phyloP scores from a whole-genome alignment of 2,113 vertebrate genomes.

The Suncus etruscus region DNA sequence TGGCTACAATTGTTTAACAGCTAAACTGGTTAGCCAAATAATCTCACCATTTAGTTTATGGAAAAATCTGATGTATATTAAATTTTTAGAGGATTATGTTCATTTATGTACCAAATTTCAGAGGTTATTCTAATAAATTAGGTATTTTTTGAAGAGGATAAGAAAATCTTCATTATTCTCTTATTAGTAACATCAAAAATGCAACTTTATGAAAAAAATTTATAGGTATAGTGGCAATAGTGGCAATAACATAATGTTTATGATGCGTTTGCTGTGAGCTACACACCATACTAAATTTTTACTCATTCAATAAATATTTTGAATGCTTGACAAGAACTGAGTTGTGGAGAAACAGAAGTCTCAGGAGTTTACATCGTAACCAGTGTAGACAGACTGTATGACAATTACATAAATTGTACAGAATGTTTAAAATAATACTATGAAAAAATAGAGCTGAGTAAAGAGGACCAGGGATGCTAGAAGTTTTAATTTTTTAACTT shows the following conservation, averaged over 20 bases:
- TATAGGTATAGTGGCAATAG: not conserved
- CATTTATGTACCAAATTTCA: constrained; percentile 30
- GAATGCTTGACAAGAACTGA: not conserved
- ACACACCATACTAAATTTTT: too few species aligned
- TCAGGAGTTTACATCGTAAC: not conserved
- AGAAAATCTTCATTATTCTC: constrained; percentile 11
- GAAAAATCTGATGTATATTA: not conserved
- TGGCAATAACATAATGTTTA: not conserved
- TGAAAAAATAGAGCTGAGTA: not conserved
- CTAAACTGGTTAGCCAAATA: not conserved
- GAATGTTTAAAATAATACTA: not conserved
- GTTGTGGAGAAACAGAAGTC: not conserved
- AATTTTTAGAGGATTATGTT: not conserved
- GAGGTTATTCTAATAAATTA: constrained; percentile 36
- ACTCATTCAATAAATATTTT: not conserved
- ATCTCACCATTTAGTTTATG: constrained; percentile 38
- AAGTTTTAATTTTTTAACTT: not conserved
- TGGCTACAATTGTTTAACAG: constrained; percentile 33
- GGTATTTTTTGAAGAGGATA: not conserved
- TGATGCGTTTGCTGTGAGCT: not conserved
- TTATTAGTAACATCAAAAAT: constrained; percentile 3
- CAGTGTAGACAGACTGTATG: not conserved
- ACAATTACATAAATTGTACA: not conserved
- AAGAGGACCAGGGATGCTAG: not conserved
- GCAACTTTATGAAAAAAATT: constrained; percentile 35